Percentiles rank a stretch among this genome's conserved stretches.
Conservation (phyloP, 2,113 vertebrate genomes). For the Gallinago undulata region DNA sequence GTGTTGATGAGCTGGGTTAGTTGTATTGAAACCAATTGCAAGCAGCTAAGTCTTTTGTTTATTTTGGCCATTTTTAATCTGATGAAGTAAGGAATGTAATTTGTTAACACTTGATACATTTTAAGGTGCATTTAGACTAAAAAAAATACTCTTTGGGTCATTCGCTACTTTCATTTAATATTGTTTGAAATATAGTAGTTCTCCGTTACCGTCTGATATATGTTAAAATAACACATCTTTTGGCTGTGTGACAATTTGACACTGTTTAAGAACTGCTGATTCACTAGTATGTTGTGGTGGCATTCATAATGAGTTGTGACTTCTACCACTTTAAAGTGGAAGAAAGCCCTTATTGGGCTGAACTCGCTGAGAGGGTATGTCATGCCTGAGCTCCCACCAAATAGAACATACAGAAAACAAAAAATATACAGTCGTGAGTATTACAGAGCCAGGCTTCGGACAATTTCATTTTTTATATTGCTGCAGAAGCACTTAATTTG, state of each 20-base stretch:
- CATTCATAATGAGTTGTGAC: neutral
- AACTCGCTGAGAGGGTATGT: neutral
- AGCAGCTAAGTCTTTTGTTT: neutral
- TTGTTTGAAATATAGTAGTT: neutral
- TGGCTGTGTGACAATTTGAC: neutral
- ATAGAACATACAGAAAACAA: neutral
- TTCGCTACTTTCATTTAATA: neutral
- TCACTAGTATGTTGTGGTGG: neutral
- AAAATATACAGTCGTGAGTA: rapidly evolving
- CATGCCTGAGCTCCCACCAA: neutral
- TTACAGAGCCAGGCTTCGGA: neutral
- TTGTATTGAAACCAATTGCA: neutral
- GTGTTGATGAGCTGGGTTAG: neutral
- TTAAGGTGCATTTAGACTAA: neutral
- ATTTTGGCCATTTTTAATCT: neutral
- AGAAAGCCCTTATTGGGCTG: neutral
- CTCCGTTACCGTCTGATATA: neutral
- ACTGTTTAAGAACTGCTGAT: neutral
- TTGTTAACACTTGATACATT: neutral
- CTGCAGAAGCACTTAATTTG: neutral
- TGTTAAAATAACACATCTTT: neutral
- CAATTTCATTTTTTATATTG: neutral
- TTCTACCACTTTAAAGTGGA: neutral
- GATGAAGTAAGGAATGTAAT: neutral
- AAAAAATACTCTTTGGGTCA: neutral